A percentile compares a stretch with the other conserved stretches of the same genome.
These are phyloP conservation scores for Trichomalopsis sarcophagae DNA, from an alignment of 1,140 invertebrate species.

Conservation along the genomic window DNA sequence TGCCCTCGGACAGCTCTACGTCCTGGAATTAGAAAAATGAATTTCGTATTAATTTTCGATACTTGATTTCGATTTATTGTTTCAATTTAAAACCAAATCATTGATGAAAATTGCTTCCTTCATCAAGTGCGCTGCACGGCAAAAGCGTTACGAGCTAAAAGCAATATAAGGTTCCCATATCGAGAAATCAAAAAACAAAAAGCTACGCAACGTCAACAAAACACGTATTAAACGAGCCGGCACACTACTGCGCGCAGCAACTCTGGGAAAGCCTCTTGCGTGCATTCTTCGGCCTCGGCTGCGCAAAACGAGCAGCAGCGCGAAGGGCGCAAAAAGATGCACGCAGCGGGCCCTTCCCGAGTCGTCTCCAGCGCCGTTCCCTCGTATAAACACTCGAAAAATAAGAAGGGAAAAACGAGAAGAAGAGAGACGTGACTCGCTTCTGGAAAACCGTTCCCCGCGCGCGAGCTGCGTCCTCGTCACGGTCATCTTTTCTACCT, in stretches of 20 bases:
- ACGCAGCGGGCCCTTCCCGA: too few species aligned
- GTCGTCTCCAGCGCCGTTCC: background rate
- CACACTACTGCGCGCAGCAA: background rate
- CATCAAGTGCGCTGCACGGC: too few species aligned
- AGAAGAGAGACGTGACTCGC: conserved; percentile 32
- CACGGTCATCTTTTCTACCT: conserved; percentile 29
- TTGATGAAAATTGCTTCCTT: too few species aligned
- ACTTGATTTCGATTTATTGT: background rate
- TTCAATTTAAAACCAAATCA: background rate
- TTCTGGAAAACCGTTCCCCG: conserved; percentile 34
- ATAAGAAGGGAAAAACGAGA: background rate
- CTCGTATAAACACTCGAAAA: background rate
- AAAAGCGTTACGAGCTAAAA: background rate
- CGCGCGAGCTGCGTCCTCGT: background rate
- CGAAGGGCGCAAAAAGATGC: conserved; percentile 20
- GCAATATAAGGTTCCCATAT: background rate
- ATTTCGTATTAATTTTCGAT: conserved; percentile 21
- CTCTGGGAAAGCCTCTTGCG: too few species aligned
- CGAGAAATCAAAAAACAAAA: background rate
- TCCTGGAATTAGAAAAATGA: conserved; percentile 71
- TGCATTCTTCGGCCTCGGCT: background rate
- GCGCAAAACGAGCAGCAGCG: background rate
- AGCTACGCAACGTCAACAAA: background rate
- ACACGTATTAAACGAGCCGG: background rate
- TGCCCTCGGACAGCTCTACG: conserved; percentile 74